Percentiles rank a stretch among this genome's conserved stretches.
Conservation (phyloP, 2,888 invertebrate species). For the Drosophila flavopinicola region DNA sequence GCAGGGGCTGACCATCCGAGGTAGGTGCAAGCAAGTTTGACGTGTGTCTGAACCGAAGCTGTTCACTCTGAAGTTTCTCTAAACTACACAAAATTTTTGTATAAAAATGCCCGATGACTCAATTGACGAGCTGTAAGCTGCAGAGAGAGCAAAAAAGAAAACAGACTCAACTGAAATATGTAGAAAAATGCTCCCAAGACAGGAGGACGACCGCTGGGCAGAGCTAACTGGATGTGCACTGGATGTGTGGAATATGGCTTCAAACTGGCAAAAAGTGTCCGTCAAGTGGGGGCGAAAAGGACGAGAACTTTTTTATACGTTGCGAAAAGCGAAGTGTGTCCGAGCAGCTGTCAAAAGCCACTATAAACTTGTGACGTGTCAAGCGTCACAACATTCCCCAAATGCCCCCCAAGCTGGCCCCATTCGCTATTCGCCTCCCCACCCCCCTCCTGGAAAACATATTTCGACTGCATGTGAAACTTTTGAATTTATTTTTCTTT, state of each 20-base stretch:
- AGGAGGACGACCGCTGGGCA: conserved; percentile 23
- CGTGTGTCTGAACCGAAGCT: conserved; percentile 49
- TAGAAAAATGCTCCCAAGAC: conserved; percentile 67
- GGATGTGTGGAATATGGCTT: conserved; percentile 62
- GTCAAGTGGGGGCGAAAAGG: conserved; percentile 22
- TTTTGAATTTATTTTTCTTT: conserved; percentile 70
- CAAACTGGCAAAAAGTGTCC: conserved; percentile 28
- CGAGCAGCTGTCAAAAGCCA: conserved; percentile 83
- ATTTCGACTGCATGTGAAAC: conserved; percentile 61
- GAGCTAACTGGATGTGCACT: conserved; percentile 16
- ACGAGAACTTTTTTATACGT: conserved; percentile 56
- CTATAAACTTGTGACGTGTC: conserved; percentile 83
- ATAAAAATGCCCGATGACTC: conserved; percentile 51
- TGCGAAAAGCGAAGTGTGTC: conserved; percentile 74
- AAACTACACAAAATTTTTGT: conserved; percentile 49
- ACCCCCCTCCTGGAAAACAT: not conserved
- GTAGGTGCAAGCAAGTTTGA: conserved; percentile 53
- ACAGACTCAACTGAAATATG: conserved; percentile 48
- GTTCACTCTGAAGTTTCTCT: conserved; percentile 44
- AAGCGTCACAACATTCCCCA: conserved; percentile 71
- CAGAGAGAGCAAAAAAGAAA: conserved; percentile 9
- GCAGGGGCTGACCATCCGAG: not conserved
- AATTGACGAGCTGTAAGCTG: conserved; percentile 31
- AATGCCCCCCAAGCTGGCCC: conserved; percentile 31
- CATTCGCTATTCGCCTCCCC: not conserved